A percentile compares a stretch with the other conserved stretches of the same genome.
Evolutionary conservation across 92 coral and sea anemone species (phyloP).

Genomic region (Palythoa grandiflora): DNA sequence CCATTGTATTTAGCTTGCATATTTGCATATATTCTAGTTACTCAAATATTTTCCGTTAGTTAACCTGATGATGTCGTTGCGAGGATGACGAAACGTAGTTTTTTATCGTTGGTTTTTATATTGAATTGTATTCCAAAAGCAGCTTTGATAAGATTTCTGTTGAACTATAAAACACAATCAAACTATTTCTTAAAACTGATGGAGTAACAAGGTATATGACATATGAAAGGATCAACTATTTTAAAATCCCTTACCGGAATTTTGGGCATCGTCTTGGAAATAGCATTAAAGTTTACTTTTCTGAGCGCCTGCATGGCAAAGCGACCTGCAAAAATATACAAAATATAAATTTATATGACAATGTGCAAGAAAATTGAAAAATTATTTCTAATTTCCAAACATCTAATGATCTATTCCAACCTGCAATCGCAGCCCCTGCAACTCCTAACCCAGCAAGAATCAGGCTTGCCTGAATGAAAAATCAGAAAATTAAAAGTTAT

Average conservation of each 20-base stretch:
- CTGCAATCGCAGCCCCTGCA: constrained; percentile 96
- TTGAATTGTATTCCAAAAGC: too few relatives aligned
- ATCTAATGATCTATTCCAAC: constrained; percentile 45
- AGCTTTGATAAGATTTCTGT: too few relatives aligned
- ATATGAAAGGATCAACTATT: too few relatives aligned
- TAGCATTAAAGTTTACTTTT: constrained; percentile 86
- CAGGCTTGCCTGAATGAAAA: constrained; percentile 74
- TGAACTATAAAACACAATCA: too few relatives aligned
- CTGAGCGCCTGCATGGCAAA: constrained; percentile 88
- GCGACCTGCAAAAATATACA: constrained; percentile 69
- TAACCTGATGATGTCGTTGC: too few relatives aligned
- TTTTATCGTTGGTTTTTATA: too few relatives aligned
- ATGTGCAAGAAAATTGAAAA: neutral
- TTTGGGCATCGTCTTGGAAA: constrained; percentile 94
- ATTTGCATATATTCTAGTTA: too few relatives aligned
- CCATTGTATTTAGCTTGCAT: too few relatives aligned
- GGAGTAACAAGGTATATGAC: too few relatives aligned
- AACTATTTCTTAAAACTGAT: too few relatives aligned
- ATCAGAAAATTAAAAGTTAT: neutral
- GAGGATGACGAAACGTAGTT: too few relatives aligned
- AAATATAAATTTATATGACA: neutral
- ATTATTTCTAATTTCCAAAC: neutral
- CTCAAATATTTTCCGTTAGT: too few relatives aligned
- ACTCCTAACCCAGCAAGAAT: constrained; percentile 95
- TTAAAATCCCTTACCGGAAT: constrained; percentile 80